Evolutionary conservation across 2,888 invertebrate genomes (phyloP).

Genomic region (Scaptomyza parva): DNA sequence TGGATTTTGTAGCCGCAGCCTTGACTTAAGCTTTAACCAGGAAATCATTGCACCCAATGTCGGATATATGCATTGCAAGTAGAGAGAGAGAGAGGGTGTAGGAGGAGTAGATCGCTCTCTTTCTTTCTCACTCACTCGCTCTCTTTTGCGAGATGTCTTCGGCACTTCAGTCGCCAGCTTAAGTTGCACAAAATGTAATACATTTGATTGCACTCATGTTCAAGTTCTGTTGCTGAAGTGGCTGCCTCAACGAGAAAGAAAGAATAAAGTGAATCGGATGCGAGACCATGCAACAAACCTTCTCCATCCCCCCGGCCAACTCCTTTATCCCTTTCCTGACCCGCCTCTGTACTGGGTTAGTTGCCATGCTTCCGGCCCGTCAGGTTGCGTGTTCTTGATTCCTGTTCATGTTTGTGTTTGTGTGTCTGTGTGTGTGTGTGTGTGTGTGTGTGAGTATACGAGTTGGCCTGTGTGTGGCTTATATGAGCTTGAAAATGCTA

Average conservation of each 20-base stretch:
- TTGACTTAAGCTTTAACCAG: slow-evolving; percentile 63
- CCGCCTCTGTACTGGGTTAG: slow-evolving; percentile 23
- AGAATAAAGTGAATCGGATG: slow-evolving; percentile 70
- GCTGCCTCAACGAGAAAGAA: slow-evolving; percentile 60
- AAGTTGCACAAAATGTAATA: slow-evolving; percentile 79
- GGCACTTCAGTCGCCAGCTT: slow-evolving; percentile 70
- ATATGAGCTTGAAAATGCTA: slow-evolving; percentile 67
- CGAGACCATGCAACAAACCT: slow-evolving; percentile 26
- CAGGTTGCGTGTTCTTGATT: slow-evolving; percentile 53
- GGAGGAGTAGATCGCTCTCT: not conserved
- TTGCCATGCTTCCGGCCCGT: slow-evolving; percentile 41
- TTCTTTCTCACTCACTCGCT: too few species aligned
- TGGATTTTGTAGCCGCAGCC: slow-evolving; percentile 62
- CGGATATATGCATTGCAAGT: slow-evolving; percentile 61
- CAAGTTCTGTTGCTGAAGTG: slow-evolving; percentile 77
- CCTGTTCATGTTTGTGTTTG: slow-evolving; percentile 17
- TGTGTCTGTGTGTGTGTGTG: slow-evolving; percentile 9
- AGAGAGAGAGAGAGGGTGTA: not conserved
- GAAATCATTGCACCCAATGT: slow-evolving; percentile 75
- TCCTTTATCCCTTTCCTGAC: slow-evolving; percentile 20
- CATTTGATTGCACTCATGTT: slow-evolving; percentile 79
- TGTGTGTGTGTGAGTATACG: slow-evolving; percentile 7
- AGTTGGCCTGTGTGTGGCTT: slow-evolving; percentile 39
- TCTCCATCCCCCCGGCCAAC: not conserved
- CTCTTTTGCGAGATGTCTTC: slow-evolving; percentile 62